A percentile compares a stretch with the other conserved stretches of the same genome.
Conservation (phyloP, 2,888 invertebrate species). For the Frankliniella intonsa region DNA sequence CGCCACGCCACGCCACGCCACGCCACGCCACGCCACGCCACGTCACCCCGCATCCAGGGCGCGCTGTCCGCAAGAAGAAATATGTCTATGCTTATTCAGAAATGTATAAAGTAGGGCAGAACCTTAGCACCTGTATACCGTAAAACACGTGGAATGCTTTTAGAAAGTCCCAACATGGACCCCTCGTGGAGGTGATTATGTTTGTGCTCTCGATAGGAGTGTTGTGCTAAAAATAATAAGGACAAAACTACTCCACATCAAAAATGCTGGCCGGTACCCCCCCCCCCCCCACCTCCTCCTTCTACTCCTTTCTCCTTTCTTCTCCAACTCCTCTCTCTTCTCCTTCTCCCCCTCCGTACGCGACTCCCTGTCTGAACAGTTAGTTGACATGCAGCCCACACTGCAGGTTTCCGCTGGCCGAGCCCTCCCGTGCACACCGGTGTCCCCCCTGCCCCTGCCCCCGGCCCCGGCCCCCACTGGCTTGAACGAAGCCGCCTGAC, state of each 20-base stretch:
- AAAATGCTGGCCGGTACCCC: slow-evolving; percentile 34
- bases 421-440: neutral
- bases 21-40: too few species aligned
- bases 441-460: neutral
- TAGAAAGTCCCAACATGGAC: too few species aligned
- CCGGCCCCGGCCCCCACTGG: neutral
- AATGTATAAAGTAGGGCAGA: slow-evolving; percentile 15
- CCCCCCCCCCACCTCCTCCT: slow-evolving; percentile 33
- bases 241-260: neutral
- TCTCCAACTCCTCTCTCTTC: slow-evolving; percentile 32
- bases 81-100: neutral
- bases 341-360: neutral
- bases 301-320: slow-evolving; percentile 29
- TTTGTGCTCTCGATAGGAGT: slow-evolving; percentile 16
- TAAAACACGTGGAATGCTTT: too few species aligned
- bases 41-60: too few species aligned
- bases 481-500: neutral
- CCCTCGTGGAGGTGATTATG: too few species aligned
- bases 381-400: neutral
- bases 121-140: too few species aligned
- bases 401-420: neutral
- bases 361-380: neutral
- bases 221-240: slow-evolving; percentile 32
- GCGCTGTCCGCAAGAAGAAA: too few species aligned
- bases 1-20: too few species aligned